phyloP scores from a whole-genome alignment of 2,888 invertebrate species.

The Seladonia tumulorum region DNA sequence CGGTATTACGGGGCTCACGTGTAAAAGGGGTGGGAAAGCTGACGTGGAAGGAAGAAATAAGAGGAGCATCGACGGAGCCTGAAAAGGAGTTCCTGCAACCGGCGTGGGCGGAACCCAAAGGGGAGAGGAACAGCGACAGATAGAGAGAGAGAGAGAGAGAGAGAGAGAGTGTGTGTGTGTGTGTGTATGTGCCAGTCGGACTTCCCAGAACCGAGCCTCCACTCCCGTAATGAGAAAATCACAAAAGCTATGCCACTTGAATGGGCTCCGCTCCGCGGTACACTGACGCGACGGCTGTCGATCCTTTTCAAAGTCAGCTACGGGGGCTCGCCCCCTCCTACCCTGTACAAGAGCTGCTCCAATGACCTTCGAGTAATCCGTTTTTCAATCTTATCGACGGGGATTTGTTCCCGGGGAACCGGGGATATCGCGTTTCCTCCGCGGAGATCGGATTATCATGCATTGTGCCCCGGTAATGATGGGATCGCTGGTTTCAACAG shows the following conservation, averaged over 20 bases:
- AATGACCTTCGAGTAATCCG: constrained; percentile 62
- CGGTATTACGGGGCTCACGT: constrained; percentile 58
- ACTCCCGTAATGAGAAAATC: constrained; percentile 74
- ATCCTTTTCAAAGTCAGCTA: constrained; percentile 30
- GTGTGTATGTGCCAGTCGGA: constrained; percentile 36
- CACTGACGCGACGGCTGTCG: constrained; percentile 34
- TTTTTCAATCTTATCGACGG: constrained; percentile 64
- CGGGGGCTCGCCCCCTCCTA: neutral
- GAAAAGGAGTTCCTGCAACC: constrained; percentile 29
- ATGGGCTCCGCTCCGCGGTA: constrained; percentile 48
- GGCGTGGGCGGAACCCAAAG: neutral
- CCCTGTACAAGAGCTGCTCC: constrained; percentile 36
- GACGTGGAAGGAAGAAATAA: constrained; percentile 27
- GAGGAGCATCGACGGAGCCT: constrained; percentile 20
- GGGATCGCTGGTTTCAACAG: neutral
- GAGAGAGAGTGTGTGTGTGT: constrained; percentile 8
- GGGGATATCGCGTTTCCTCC: constrained; percentile 34
- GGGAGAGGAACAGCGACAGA: neutral
- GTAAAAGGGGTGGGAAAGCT: constrained; percentile 18
- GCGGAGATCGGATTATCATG: constrained; percentile 35
- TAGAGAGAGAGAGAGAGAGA: neutral
- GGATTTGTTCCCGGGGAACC: constrained; percentile 32
- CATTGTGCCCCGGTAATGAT: constrained; percentile 34
- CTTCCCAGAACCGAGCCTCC: constrained; percentile 63
- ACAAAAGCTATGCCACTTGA: constrained; percentile 69